A percentile compares a stretch with the other conserved stretches of the same genome.
Conservation (phyloP, 1,140 invertebrate species). For the honey bee (Apis mellifera) region DNA sequence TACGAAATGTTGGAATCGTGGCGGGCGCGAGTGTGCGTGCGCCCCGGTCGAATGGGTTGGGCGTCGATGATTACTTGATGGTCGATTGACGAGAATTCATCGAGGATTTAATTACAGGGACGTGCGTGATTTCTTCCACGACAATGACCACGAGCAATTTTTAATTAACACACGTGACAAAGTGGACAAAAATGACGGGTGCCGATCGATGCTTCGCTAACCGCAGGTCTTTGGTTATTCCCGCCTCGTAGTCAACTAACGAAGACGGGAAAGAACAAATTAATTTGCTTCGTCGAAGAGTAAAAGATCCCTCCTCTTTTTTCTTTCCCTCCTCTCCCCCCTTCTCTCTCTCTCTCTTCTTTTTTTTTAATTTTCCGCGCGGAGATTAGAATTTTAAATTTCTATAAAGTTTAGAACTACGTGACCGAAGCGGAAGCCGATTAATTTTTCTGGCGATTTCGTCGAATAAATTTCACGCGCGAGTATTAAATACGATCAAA, state of each 20-base stretch:
- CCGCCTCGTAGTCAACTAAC: conserved; percentile 54
- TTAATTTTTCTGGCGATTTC: neutral
- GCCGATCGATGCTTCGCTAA: conserved; percentile 61
- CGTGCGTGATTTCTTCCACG: conserved; percentile 61
- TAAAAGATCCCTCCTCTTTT: conserved; percentile 9
- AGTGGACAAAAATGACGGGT: conserved; percentile 65
- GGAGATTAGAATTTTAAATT: conserved; percentile 1
- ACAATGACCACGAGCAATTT: conserved; percentile 72
- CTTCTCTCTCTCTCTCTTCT: too few species aligned
- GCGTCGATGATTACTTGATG: conserved; percentile 47
- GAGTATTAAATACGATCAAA: neutral
- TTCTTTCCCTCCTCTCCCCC: too few species aligned
- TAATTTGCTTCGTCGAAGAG: conserved; percentile 34
- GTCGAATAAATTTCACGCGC: neutral
- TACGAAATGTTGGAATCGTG: conserved; percentile 47
- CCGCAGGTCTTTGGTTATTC: conserved; percentile 57
- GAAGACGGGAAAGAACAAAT: conserved; percentile 50
- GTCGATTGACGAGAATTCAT: conserved; percentile 63
- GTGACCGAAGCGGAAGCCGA: neutral
- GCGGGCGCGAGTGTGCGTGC: neutral
- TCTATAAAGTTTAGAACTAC: neutral
- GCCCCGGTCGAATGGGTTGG: conserved; percentile 23
- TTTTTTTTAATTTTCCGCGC: neutral
- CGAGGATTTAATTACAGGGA: conserved; percentile 70
- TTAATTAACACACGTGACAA: conserved; percentile 71